Evolutionary conservation across 1,140 invertebrate species (phyloP), one percentile per base, ranked within the genome.

Genomic region (Lordiphosa collinella): DNA sequence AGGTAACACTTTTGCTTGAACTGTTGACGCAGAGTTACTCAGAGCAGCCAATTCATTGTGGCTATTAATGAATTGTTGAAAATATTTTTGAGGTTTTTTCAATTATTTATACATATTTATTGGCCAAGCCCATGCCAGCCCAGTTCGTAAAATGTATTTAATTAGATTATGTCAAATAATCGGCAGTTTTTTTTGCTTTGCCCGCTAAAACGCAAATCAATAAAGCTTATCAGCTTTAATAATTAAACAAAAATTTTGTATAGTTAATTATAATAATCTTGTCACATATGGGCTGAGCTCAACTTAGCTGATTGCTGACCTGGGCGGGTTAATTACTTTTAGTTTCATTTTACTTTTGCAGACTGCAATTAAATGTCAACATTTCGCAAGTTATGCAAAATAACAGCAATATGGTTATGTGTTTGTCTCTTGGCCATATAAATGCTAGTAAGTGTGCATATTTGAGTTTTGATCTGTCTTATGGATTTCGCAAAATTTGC

Each of bases 311-410:
- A n/a, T 22, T 44, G 25, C 9, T 13, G 41, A 29, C 25, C 8
- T 29, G 7, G 25, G 25, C 25, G 25, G 25, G 7, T 29, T 53
- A 63, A 63, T 53, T 49, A 53, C 47, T 53, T 29, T 63, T 13
- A 8, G 34, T 11, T 55, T 55, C 14, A 12, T 29, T 43, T 58
- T 50, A 14, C 50, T 64, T 70, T 55, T 41, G 68, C 52, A 58
- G 55, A 47, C 52, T 76, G 47, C 63, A 62, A 72, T 72, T 56
- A 72, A 67, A 63, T 57, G 49, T 69, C 56, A 69, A 51, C 43
- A 55, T 56, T 71, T 51, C 43, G 53, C 67, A 56, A 58, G 53
- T 65, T 72, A 71, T 72, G 68, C 68, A 72, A 57, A 65, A 64
- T 63, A 57, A 70, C 67, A 41, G 57, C 66, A 49, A 38, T 48